A percentile compares a stretch with the other conserved stretches of the same genome.
phyloP scores from a whole-genome alignment of 2,888 invertebrate genomes.

The Pammene aurita region DNA sequence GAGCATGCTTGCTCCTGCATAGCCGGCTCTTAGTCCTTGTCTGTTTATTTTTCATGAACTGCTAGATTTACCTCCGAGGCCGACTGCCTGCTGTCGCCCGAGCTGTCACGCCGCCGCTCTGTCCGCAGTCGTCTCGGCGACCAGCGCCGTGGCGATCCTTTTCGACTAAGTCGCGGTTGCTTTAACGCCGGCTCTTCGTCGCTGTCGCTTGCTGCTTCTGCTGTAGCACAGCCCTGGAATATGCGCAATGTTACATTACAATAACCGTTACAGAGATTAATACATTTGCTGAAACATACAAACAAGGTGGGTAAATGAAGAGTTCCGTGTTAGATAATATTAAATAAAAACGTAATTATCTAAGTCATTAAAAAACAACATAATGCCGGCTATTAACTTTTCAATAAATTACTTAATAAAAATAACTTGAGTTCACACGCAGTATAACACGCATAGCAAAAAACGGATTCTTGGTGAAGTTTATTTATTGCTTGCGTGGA shows the following conservation, averaged over 20 bases:
- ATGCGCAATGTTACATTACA: constrained; percentile 22
- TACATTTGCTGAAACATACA: too few species aligned
- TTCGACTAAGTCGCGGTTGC: constrained; percentile 85
- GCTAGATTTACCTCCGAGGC: constrained; percentile 68
- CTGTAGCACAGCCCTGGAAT: constrained; percentile 82
- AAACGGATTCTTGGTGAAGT: not conserved
- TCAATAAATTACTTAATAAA: too few species aligned
- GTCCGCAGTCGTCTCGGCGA: constrained; percentile 64
- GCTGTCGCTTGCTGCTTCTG: constrained; percentile 83
- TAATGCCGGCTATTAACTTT: too few species aligned
- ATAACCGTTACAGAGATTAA: too few species aligned
- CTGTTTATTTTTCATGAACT: too few species aligned
- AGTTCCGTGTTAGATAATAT: too few species aligned
- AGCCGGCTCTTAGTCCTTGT: too few species aligned
- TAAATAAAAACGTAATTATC: too few species aligned
- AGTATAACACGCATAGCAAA: not conserved
- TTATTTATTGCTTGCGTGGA: not conserved
- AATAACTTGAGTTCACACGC: too few species aligned
- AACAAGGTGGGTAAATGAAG: too few species aligned
- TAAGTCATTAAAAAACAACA: too few species aligned
- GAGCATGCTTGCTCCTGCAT: too few species aligned
- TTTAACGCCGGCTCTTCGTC: constrained; percentile 91
- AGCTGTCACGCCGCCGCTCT: constrained; percentile 59
- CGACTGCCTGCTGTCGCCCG: constrained; percentile 74
- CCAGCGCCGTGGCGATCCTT: constrained; percentile 66